Conservation (phyloP, 2,113 vertebrate species). For the Nothoprocta perdicaria region DNA sequence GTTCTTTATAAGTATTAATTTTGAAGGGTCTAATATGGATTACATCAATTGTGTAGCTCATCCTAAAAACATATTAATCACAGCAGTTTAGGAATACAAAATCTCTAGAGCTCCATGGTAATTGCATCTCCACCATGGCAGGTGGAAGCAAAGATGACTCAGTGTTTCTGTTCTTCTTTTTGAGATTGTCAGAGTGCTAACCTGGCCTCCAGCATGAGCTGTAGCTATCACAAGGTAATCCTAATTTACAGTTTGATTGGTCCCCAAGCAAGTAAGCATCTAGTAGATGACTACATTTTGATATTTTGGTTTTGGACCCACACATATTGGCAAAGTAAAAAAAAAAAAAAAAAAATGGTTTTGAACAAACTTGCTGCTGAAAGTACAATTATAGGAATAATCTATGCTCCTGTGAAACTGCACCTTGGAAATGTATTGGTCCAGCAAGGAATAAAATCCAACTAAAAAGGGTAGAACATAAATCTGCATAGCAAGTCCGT, state of each 20-base stretch:
- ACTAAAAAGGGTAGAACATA: neutral
- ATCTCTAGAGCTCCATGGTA: neutral
- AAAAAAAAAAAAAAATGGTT: neutral
- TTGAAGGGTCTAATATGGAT: neutral
- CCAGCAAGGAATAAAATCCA: neutral
- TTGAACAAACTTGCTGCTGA: neutral
- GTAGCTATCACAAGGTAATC: neutral
- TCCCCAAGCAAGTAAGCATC: neutral
- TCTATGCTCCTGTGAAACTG: neutral
- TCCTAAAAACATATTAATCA: neutral
- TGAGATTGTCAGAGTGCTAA: neutral
- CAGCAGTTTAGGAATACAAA: neutral
- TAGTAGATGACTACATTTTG: neutral
- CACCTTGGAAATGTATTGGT: neutral
- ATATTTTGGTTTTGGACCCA: neutral
- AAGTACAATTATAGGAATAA: neutral
- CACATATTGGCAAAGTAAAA: neutral
- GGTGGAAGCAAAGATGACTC: neutral
- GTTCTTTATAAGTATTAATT: neutral
- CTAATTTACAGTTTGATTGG: neutral
- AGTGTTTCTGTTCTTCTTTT: neutral
- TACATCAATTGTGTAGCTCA: neutral
- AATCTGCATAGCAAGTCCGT: neutral
- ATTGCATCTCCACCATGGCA: neutral
- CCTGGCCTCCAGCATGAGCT: neutral